Base-by-base conservation (phyloP, 2,888 invertebrate genomes). In the Camponotus fellah region DNA sequence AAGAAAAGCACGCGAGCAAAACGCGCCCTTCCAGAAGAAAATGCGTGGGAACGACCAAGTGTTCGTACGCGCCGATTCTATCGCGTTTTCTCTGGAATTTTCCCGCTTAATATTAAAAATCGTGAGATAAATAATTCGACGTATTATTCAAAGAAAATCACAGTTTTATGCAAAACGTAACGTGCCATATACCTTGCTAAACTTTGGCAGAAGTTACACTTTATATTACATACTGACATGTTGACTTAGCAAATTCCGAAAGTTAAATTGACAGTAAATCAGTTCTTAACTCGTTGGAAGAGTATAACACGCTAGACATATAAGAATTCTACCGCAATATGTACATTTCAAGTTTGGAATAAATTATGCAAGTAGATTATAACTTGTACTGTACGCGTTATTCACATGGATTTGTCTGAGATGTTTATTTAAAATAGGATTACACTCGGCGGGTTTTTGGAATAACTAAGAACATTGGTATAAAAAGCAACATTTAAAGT, bases 261-360 rank as follows among this genome's bases (percentile, higher is more conserved):
- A 84, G 84, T 84, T 84, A 84, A 82, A 84, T 84, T 84, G 82
- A 74, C 84, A 64, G 53, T 82, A 84, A 82, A 56, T 84, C 81
- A 49, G 53, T 71, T 72, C 58, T 84, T 74, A 82, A 82, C 68
- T 49, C 66, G 46, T 68, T 77, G 26, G 40, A n/a, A 40, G 68
- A 40, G 37, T 68, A 40, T 53, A n/a, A 43, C 14, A 5, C n/a
- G 26, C 40, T 68, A 68, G n/a, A 68, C 56, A 40, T 40, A 40
- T 56, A 68, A 77, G n/a, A 56, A 37, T 37, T 65, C 14, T n/a
- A 34, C 21, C 71, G 17, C 43, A 17, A 32, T 58, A 62, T n/a
- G 21, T 72, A 69, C 58, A 21, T 49, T 80, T 56, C 21, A 46
- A 74, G 34, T 74, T 80, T 14, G 46, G 17, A 49, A 74, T 34